Base-by-base conservation (phyloP, 2,888 invertebrate genomes). In the Cerastoderma edule region DNA sequence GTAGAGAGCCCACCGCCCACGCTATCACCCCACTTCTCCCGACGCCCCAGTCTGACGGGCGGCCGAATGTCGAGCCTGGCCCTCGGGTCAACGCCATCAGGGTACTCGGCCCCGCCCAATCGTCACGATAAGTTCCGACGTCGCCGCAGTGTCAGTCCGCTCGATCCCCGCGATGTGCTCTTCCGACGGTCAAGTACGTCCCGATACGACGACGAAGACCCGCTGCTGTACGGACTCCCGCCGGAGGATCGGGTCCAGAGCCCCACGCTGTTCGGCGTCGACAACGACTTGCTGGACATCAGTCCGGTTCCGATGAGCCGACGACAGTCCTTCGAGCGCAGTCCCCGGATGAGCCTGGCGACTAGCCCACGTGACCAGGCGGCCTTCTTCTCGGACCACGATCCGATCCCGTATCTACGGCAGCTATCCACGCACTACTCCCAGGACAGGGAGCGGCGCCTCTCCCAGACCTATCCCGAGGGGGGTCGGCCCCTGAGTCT, bases 351-450 rank as follows among this genome's bases (percentile, higher is more conserved):
- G 65, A 88, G 89, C 71, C 72, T 87, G 16, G 81, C 88, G 8
- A 85, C 88, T 5, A 87, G 86, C 57, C 90, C 90, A 2, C 67
- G 89, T 0, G 87, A 86, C 2, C 80, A 86, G 4, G 76, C 83
- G 28, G 80, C 83, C 30, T 90, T 90, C 80, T 90, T 90, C 83
- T 83, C 90, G 0, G 90, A 90, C 48, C 75, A 86, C 3, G 90
- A 90, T 46, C 83, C 88, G 1, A 82, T 87, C 30, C 83, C 83
- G 19, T 83, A 81, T 68, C 33, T 81, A 22, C 56, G 79, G 63
- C 79, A 79, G 66, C 64, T 79, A 32, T 68, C 79, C 19, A 69
- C 73, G 16, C 75, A 76, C n/a, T 75, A 79, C 70, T 77, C 79
- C 16, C 76, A 78, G 44, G 72, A 79, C 30, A 60, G 70, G 16